phyloP scores from a whole-genome alignment of 2,113 vertebrate species.

The Microcebus murinus region DNA sequence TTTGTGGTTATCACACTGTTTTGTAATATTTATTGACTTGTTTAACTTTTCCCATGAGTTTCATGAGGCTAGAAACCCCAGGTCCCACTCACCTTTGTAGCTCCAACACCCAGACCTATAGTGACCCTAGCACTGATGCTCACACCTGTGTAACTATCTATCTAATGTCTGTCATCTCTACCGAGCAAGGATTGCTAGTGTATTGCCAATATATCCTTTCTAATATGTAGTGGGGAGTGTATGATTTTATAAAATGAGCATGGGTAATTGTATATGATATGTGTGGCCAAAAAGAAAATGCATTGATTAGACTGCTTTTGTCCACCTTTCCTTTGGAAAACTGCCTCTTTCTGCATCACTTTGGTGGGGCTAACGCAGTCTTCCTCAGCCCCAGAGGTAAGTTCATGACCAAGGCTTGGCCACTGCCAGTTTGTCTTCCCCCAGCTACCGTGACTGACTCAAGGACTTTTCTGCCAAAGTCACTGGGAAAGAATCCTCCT shows the following conservation, averaged over 20 bases:
- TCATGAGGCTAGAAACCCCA: not conserved
- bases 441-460: not conserved
- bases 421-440: not conserved
- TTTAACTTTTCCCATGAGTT: not conserved
- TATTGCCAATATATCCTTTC: not conserved
- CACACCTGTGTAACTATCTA: not conserved
- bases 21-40: not conserved
- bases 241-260: not conserved
- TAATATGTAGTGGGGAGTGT: not conserved
- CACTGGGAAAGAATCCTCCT: not conserved
- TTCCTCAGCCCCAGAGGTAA: not conserved
- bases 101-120: not conserved
- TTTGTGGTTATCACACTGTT: not conserved
- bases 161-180: not conserved
- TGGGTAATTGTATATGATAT: not conserved
- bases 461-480: not conserved
- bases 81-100: not conserved
- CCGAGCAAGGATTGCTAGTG: not conserved
- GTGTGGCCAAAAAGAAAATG: not conserved
- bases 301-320: not conserved
- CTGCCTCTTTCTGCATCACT: not conserved
- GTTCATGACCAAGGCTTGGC: not conserved
- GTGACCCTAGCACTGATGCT: not conserved
- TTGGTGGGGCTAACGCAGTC: not conserved
- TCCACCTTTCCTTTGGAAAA: not conserved